These are phyloP conservation scores for Barnardius zonarius DNA, from an alignment of 2,113 vertebrate genomes.

Conservation along the genomic window DNA sequence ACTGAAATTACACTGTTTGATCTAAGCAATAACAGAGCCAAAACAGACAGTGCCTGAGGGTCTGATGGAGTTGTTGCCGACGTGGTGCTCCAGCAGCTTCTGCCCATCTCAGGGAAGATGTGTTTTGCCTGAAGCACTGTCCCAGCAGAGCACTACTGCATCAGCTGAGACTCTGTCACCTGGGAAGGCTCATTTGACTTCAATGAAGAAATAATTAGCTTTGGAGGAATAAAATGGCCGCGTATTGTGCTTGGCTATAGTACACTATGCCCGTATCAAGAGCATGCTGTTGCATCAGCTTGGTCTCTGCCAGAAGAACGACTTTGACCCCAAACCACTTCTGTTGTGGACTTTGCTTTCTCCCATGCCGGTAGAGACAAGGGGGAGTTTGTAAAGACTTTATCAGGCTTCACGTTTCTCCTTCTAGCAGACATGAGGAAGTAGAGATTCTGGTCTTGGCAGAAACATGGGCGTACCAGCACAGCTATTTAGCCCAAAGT, in stretches of 20 bases:
- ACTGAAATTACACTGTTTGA: not conserved
- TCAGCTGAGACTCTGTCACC: no score
- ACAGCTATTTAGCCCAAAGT: not conserved
- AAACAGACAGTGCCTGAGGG: no score
- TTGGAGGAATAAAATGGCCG: not conserved
- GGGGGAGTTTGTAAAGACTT: not conserved
- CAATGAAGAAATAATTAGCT: not conserved
- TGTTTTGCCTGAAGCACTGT: not conserved
- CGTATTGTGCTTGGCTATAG: not conserved
- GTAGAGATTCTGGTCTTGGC: not conserved
- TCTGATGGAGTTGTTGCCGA: rapidly evolving
- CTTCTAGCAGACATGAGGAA: not conserved
- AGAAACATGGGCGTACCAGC: not conserved
- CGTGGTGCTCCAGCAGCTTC: not conserved
- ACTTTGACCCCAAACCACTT: not conserved
- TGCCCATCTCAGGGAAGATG: not conserved
- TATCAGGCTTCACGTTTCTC: no score
- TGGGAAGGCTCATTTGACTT: not conserved
- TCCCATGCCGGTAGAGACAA: rapidly evolving
- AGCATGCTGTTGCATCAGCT: not conserved
- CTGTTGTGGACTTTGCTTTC: not conserved
- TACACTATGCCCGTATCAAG: not conserved
- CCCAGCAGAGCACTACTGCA: not conserved
- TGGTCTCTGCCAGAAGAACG: not conserved
- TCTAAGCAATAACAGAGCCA: not conserved